Evolutionary conservation across 2,888 invertebrate genomes (phyloP), one percentile per base, ranked within the genome.

Genomic region (Ennomos quercinarius): DNA sequence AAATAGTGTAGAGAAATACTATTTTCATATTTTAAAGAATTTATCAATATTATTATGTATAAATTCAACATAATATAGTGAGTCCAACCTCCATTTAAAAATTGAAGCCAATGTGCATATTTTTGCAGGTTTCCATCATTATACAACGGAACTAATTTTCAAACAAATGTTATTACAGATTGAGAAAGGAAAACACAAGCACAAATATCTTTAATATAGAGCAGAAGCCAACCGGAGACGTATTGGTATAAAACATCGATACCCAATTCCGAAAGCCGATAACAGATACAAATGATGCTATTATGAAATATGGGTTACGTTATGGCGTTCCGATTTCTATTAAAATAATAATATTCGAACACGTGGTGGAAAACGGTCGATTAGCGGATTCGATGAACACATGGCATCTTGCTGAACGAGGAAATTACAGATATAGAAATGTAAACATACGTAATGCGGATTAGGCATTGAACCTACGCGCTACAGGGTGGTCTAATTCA

Each of bases 281-380:
- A 61, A 59, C 55, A 61, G 57, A 64, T 47, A 44, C 34, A 50
- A 66, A 62, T 50, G 53, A 54, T 61, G 56, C 52, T 52, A 55
- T 55, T 60, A 61, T 53, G 49, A 66, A 60, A 64, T 66, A 66
- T 66, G 60, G 66, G 64, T 58, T 62, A 62, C 55, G 61, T 63
- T 61, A 55, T 58, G 41, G 43, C 53, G 66, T 62, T 59, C 61
- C 42, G 39, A 53, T 56, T 57, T 55, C 43, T 34, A 44, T 54
- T 59, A 59, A 53, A 59, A 55, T 55, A 55, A 59, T 54, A 63
- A 57, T 57, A 59, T 52, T 53, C 53, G 38, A 52, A 36, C 61
- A 61, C 36, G 57, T 61, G 63, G 59, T 62, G 61, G 38, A 56
- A 61, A 61, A 58, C 37, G 27, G 27, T 6, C 45, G 51, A 11